phyloP scores from a whole-genome alignment of 2,888 invertebrate genomes.

The Druceiella hillmani region DNA sequence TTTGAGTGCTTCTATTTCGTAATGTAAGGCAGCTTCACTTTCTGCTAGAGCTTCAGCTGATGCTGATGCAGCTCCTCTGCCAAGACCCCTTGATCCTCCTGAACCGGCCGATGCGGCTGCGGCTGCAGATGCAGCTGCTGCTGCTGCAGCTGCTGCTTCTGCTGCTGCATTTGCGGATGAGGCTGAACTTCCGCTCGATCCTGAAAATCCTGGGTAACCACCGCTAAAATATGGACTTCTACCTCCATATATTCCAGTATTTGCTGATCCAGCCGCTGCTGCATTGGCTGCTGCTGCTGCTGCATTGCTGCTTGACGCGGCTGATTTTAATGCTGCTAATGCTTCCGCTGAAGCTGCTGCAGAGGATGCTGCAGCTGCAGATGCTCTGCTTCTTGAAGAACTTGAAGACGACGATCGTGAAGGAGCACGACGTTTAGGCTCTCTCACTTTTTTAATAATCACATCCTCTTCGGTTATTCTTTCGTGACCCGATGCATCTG shows the following conservation, averaged over 20 bases:
- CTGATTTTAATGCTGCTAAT: too few species aligned
- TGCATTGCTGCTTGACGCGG: too few species aligned
- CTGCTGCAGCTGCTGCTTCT: neutral
- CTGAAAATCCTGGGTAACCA: neutral
- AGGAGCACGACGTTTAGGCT: too few species aligned
- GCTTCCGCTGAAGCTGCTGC: conserved; percentile 3
- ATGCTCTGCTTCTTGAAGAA: conserved; percentile 1
- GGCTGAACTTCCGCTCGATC: neutral
- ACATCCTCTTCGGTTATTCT: conserved; percentile 33
- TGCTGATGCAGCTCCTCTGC: conserved; percentile 2
- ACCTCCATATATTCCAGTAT: neutral
- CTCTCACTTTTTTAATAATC: too few species aligned
- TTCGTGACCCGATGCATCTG: conserved; percentile 31
- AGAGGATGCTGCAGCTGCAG: conserved; percentile 9
- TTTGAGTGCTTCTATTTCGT: too few species aligned
- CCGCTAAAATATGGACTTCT: neutral
- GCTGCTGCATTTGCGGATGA: conserved; percentile 6
- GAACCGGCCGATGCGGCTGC: conserved; percentile 6
- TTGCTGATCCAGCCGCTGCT: conserved; percentile 6
- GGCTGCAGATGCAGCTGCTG: conserved; percentile 1
- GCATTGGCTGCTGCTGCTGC: conserved; percentile 3
- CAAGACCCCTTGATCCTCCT: neutral
- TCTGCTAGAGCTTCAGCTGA: conserved; percentile 8
- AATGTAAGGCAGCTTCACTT: neutral
- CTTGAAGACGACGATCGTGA: too few species aligned